These are phyloP conservation scores for Spea bombifrons DNA, from an alignment of 2,113 vertebrate genomes.

Conservation along the genomic window DNA sequence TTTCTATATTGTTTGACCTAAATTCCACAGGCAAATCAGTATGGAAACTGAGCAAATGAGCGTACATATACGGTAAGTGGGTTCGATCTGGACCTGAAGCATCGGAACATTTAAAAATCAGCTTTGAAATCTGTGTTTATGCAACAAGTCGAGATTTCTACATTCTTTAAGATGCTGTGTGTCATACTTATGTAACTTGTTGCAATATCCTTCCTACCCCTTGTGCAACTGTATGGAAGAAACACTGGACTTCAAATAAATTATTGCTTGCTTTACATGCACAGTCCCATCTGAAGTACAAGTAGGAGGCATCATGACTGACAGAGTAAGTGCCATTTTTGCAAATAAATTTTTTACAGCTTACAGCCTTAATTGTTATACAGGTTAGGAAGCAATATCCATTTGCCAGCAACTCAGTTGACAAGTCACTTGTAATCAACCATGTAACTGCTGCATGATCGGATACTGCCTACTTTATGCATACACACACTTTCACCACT, in stretches of 20 bases:
- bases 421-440: too few relatives aligned
- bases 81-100: too few relatives aligned
- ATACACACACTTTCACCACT: too few relatives aligned
- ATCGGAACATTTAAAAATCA: too few relatives aligned
- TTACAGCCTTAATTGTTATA: not conserved
- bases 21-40: too few relatives aligned
- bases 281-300: not conserved
- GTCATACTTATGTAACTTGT: not conserved
- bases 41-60: too few relatives aligned
- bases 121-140: not conserved
- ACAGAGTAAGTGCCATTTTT: not conserved
- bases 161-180: not conserved
- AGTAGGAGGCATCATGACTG: not conserved
- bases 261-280: not conserved
- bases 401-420: too few relatives aligned
- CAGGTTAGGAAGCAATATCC: too few relatives aligned
- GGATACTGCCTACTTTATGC: too few relatives aligned
- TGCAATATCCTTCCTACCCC: slow-evolving; percentile 25
- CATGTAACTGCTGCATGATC: too few relatives aligned
- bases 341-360: not conserved
- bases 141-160: not conserved
- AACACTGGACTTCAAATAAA: not conserved
- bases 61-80: too few relatives aligned
- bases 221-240: not conserved
- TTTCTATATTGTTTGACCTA: too few relatives aligned